A percentile compares a stretch with the other conserved stretches of the same genome.
Evolutionary conservation across 1,140 invertebrate genomes (phyloP).

Genomic region (Dreissena polymorpha): DNA sequence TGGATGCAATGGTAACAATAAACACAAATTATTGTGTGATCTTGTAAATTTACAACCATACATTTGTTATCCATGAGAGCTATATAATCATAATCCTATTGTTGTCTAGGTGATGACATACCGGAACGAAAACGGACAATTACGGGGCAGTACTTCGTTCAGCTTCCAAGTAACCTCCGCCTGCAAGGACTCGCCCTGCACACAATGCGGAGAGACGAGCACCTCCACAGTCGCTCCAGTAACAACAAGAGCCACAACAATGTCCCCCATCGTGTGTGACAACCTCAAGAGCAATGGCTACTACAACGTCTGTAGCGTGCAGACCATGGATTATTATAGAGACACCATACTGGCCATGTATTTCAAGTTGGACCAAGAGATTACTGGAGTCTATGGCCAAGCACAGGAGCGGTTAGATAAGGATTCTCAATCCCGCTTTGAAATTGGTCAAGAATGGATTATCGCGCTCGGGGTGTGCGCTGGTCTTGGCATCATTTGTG

Average conservation of each 20-base stretch:
- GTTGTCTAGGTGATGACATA: not conserved
- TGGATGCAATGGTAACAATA: too few species aligned
- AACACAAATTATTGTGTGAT: too few species aligned
- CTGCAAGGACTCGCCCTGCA: slow-evolving; percentile 61
- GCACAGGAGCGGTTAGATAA: slow-evolving; percentile 18
- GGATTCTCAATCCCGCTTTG: slow-evolving; percentile 67
- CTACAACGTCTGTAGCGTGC: not conserved
- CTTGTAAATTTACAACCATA: too few species aligned
- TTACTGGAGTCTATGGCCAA: slow-evolving; percentile 63
- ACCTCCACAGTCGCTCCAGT: slow-evolving; percentile 2
- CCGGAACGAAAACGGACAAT: not conserved
- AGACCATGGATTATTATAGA: slow-evolving; percentile 2
- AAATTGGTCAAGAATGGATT: slow-evolving; percentile 88
- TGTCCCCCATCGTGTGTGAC: not conserved
- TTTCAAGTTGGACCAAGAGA: slow-evolving; percentile 59
- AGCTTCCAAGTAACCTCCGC: slow-evolving; percentile 14
- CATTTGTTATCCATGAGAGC: too few species aligned
- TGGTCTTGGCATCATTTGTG: slow-evolving; percentile 88
- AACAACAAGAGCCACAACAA: slow-evolving; percentile 43
- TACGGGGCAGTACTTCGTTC: not conserved
- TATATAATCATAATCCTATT: not conserved
- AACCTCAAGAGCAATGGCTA: not conserved
- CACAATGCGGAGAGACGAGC: slow-evolving; percentile 56
- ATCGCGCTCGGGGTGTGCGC: slow-evolving; percentile 90
- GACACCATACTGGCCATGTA: not conserved